These are phyloP conservation scores for Lucifuga dentata DNA, from an alignment of 2,113 vertebrate species.

Conservation along the genomic window DNA sequence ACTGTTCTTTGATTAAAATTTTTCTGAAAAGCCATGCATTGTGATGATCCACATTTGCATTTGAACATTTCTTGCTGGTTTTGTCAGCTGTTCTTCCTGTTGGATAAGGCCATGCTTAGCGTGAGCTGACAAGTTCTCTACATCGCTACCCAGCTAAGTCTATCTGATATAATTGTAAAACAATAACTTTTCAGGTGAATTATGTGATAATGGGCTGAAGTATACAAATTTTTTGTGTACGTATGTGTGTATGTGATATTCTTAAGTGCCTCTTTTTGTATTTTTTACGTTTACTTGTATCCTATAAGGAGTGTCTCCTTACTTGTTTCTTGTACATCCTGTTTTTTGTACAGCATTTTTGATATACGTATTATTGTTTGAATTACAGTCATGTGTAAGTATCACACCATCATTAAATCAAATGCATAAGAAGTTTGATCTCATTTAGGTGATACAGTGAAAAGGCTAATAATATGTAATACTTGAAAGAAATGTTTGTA, in stretches of 20 bases:
- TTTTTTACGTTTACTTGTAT: conserved; percentile 60
- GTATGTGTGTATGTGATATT: conserved; percentile 44
- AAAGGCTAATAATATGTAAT: conserved; percentile 31
- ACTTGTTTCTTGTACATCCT: conserved; percentile 36
- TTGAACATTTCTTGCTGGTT: conserved; percentile 20
- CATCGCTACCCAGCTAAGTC: conserved; percentile 40
- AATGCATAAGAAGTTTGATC: background rate
- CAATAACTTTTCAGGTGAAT: conserved; percentile 70
- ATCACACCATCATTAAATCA: conserved; percentile 25
- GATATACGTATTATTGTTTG: conserved; percentile 49
- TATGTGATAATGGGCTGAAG: conserved; percentile 54
- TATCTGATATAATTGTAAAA: conserved; percentile 73
- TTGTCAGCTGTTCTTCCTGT: conserved; percentile 52
- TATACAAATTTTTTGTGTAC: conserved; percentile 38
- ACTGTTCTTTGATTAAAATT: background rate
- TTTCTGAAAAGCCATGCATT: too few species aligned
- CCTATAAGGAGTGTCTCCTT: conserved; percentile 44
- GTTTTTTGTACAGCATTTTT: conserved; percentile 68
- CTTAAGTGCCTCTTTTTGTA: conserved; percentile 84
- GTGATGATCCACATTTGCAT: background rate
- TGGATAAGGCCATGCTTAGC: conserved; percentile 6
- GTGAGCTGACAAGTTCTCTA: conserved; percentile 20
- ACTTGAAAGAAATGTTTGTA: conserved; percentile 60
- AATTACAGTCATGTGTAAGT: conserved; percentile 32
- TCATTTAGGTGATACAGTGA: conserved; percentile 1